These are phyloP conservation scores for Mamestra brassicae DNA, from an alignment of 2,888 invertebrate species.

Conservation along the genomic window DNA sequence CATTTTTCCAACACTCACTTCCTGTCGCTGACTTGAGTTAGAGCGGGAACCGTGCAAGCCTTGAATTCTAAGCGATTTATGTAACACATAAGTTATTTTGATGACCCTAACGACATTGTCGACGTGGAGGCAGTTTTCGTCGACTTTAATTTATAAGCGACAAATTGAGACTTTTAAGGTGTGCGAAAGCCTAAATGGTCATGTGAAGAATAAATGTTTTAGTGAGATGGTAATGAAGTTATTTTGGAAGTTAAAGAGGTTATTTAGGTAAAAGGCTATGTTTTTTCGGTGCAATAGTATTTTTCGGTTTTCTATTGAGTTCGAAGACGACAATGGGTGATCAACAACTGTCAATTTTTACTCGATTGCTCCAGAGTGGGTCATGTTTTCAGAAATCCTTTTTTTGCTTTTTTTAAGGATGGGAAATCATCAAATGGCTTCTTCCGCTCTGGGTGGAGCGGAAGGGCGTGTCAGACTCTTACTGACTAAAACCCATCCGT, in stretches of 20 bases:
- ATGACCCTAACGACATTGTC: constrained; percentile 36
- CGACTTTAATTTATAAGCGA: constrained; percentile 42
- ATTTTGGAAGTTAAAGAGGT: not conserved
- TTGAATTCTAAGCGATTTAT: constrained; percentile 59
- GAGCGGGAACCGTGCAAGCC: constrained; percentile 54
- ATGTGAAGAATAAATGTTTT: constrained; percentile 13
- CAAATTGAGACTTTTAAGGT: constrained; percentile 32
- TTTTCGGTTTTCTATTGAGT: not conserved
- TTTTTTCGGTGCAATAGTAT: no score
- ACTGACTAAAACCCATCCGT: no score
- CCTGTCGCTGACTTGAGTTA: constrained; percentile 72
- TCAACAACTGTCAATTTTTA: not conserved
- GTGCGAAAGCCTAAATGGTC: not conserved
- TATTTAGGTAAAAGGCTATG: not conserved
- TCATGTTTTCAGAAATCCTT: no score
- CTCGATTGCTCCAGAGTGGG: no score
- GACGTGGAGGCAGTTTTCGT: constrained; percentile 34
- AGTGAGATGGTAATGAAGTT: not conserved
- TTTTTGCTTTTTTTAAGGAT: no score
- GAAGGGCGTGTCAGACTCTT: no score
- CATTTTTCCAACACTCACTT: constrained; percentile 79
- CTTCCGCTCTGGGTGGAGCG: no score
- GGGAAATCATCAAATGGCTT: no score
- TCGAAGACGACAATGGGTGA: not conserved
- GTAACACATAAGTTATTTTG: constrained; percentile 51